Base-by-base conservation (phyloP, 2,113 vertebrate genomes). In the Onychorhynchus coronatus region DNA sequence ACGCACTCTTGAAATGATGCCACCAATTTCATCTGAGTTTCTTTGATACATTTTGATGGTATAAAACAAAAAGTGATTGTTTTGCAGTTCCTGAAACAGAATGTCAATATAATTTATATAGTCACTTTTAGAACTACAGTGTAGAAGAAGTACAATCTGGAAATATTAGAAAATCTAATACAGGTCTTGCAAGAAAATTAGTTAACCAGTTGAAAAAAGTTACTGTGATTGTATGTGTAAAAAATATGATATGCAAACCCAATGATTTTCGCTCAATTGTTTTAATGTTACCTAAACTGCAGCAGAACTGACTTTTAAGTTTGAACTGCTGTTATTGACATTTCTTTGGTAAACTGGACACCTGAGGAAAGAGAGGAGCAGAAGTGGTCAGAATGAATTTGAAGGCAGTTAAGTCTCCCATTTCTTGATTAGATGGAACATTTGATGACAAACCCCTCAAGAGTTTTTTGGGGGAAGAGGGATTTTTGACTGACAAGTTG, bases 401-500 rank as follows among this genome's bases (percentile, higher is more conserved):
- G 50, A 87, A 83, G 62, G 78, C 62, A 66, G 28, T 90, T 87
- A 75, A 89, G 83, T 91, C 77, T 92, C 79, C 33, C 30, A n/a
- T 75, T 73, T 76, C 70, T 78, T 75, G 35, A 68, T 83, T 52
- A 83, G 83, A 49, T 77, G 81, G 82, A 93, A 95, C 68, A 33
- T 79, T 91, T 84, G 71, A 70, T 89, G 88, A 65, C 50, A 95
- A 91, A 80, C 50, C 35, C 52, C 91, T 93, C 39, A 20, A 70
- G 87, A 88, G 66, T 16, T 77, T 20, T 81, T 47, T 7, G 6
- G 63, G 76, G 78, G 46, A 65, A 85, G 66, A 75, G 50, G 53
- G n/a, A 25, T 67, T 49, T 68, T 67, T 96, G 94, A 94, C n/a
- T 94, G 93, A 88, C 88, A 93, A 47, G 46, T 81, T 63, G 37